phyloP scores from a whole-genome alignment of 2,113 vertebrate species.

The Nothocercus julius region DNA sequence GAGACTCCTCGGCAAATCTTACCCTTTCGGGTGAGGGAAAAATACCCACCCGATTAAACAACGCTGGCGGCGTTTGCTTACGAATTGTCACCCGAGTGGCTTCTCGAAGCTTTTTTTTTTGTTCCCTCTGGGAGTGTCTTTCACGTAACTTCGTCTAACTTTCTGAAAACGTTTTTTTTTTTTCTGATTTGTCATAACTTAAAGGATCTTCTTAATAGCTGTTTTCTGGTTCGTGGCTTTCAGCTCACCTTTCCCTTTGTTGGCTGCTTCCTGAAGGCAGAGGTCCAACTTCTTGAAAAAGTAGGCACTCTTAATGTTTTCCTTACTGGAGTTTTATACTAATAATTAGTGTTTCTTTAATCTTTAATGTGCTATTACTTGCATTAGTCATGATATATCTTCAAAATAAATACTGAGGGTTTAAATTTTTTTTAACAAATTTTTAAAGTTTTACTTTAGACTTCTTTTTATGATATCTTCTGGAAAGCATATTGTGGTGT shows the following conservation, averaged over 20 bases:
- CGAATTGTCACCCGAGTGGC: background rate
- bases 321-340: background rate
- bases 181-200: background rate
- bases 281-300: no score
- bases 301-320: no score
- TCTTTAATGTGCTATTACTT: background rate
- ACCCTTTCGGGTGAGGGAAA: background rate
- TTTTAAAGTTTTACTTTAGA: background rate
- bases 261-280: background rate
- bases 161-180: background rate
- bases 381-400: background rate
- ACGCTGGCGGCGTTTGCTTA: background rate
- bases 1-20: background rate
- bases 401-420: background rate
- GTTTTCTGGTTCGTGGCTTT: background rate
- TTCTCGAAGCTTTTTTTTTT: background rate
- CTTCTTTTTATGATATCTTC: background rate
- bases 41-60: fast-evolving
- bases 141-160: fast-evolving
- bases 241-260: background rate
- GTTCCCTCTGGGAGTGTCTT: fast-evolving
- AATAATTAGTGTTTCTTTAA: background rate
- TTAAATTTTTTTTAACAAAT: background rate
- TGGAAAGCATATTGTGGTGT: background rate
- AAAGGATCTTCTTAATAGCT: fast-evolving